Evolutionary conservation across 2,888 invertebrate species (phyloP), one percentile per base, ranked within the genome.

Genomic region (Cerastis rubricosa): DNA sequence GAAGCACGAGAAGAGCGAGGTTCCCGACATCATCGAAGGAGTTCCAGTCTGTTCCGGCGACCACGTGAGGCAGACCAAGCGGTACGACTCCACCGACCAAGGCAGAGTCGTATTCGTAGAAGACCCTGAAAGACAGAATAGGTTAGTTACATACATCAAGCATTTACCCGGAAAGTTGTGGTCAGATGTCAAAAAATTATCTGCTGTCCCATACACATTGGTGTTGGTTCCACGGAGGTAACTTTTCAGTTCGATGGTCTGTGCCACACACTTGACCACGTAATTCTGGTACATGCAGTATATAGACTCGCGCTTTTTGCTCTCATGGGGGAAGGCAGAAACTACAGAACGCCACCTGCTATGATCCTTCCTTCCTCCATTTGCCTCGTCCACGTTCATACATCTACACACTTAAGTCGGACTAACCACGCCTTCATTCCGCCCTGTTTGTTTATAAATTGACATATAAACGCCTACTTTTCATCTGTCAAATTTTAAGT

Each of bases 11-110:
- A 97, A 97, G 86, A 96, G 91, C 47, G 97, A 97, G 85, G 97
- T 97, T 7, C 97, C 97, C 1, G 97, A 97, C 76, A 97, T 97
- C 4, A 97, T 97, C 35, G 97, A 97, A 77, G 97, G 96, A 0
- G 97, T 97, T 5, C 97, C 97, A 0, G 97, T 96, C 0, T 97
- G 97, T 76, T 94, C 96, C 0, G 94, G 93, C 11, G 95, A 95
- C 70, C 93, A 94, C 71, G 90, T 90, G 12, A 90, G 93, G 29
- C 92, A 92, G 74, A 88, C 90, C 47, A 95, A 94, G 86, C 91
- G 92, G 71, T 93, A 90, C 76, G 92, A 92, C 2, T 90, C 93
- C 17, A 76, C 85, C 1, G 94, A 94, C 6, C 87, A 93, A 3
- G 90, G 90, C 49, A 92, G 94, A 86, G 94, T 95, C 2, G 92